Percentiles rank a stretch among this genome's conserved stretches.
phyloP scores from a whole-genome alignment of 2,797 vertebrate genomes.

The Mergus octosetaceus region DNA sequence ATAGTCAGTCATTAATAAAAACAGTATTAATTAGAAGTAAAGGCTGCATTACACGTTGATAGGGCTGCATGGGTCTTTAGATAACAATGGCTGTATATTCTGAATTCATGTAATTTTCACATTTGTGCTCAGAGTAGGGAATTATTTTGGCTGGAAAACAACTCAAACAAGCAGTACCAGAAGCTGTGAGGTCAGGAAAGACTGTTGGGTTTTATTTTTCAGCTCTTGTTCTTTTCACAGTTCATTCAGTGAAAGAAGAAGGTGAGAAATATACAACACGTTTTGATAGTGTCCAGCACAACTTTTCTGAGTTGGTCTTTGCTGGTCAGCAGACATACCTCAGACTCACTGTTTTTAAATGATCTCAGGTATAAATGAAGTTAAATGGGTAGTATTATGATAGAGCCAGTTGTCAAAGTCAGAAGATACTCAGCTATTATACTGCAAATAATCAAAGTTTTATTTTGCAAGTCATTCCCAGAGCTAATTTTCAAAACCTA shows the following conservation, averaged over 20 bases:
- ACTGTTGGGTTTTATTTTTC: slow-evolving; percentile 30
- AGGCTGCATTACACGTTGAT: background rate
- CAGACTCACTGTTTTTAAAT: background rate
- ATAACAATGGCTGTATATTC: background rate
- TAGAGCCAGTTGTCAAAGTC: background rate
- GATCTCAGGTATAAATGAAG: background rate
- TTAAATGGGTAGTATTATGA: background rate
- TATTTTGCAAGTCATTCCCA: background rate
- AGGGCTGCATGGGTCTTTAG: background rate
- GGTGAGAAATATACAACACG: slow-evolving; percentile 1
- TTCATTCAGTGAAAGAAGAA: slow-evolving; percentile 1
- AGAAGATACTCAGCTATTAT: background rate
- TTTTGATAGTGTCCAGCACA: background rate
- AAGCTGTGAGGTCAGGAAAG: slow-evolving; percentile 30
- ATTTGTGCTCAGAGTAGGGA: background rate
- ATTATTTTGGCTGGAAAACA: slow-evolving; percentile 38
- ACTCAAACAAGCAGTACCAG: background rate
- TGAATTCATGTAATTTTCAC: slow-evolving; percentile 2
- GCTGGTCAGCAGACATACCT: background rate
- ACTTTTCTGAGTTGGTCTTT: background rate
- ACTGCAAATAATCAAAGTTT: background rate
- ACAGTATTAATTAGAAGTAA: slow-evolving; percentile 13
- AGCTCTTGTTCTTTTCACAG: slow-evolving; percentile 8
- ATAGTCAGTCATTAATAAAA: slow-evolving; percentile 4
- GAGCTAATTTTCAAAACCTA: background rate